Evolutionary conservation across 2,113 vertebrate genomes (phyloP).

Genomic region (Theristicus caerulescens): DNA sequence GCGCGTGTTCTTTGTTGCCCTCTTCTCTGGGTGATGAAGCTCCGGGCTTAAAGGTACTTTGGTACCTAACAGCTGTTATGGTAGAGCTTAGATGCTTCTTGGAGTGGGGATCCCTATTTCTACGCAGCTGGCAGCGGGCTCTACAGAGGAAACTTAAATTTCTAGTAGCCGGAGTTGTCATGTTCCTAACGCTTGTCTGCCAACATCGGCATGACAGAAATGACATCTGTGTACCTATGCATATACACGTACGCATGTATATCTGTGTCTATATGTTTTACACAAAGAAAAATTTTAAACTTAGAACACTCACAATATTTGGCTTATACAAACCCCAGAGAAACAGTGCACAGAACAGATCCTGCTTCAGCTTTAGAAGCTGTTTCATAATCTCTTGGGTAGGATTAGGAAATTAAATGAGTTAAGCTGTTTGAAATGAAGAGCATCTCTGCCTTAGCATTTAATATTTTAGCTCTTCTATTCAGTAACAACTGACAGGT

Average conservation of each 20-base stretch:
- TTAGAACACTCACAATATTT: not conserved
- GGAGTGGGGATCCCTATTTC: not conserved
- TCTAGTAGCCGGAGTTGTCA: not conserved
- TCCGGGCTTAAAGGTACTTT: not conserved
- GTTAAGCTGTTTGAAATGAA: not conserved
- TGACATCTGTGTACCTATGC: not conserved
- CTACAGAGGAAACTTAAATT: not conserved
- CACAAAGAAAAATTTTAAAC: not conserved
- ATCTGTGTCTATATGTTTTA: not conserved
- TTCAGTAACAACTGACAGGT: not conserved
- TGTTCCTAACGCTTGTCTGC: not conserved
- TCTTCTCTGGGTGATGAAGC: not conserved
- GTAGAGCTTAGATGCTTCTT: not conserved
- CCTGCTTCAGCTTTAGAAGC: not conserved
- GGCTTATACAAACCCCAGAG: not conserved
- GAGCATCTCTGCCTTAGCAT: not conserved
- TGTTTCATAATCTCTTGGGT: not conserved
- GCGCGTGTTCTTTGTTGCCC: not conserved
- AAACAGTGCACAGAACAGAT: not conserved
- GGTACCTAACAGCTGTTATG: not conserved
- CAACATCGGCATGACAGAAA: not conserved
- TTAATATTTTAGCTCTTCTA: not conserved
- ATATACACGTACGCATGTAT: accelerated
- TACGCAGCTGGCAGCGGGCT: not conserved
- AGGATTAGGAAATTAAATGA: not conserved